These are phyloP conservation scores for Darevskia mixta DNA, from an alignment of 2,797 vertebrate genomes.

Conservation along the genomic window DNA sequence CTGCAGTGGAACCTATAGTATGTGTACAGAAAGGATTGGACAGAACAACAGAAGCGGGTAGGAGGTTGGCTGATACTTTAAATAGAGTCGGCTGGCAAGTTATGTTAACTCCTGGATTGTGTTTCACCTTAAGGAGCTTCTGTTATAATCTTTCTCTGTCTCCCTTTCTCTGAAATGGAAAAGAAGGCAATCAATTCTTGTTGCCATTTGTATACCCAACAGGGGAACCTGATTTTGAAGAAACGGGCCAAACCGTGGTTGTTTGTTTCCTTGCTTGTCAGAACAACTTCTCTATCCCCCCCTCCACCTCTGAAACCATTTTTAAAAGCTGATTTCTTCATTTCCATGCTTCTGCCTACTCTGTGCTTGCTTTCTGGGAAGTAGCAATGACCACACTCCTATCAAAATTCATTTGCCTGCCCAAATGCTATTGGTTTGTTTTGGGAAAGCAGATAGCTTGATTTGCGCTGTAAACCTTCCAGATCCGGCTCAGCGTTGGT, in stretches of 20 bases:
- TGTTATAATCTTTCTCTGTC: slow-evolving; percentile 22
- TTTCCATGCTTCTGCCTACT: neutral
- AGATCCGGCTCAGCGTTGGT: too few relatives aligned
- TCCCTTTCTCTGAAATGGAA: slow-evolving; percentile 14
- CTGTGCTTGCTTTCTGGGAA: neutral
- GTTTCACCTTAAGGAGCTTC: slow-evolving; percentile 45
- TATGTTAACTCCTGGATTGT: slow-evolving; percentile 45
- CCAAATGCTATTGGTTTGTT: neutral
- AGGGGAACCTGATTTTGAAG: neutral
- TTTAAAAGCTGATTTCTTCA: neutral
- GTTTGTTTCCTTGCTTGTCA: neutral
- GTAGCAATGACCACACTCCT: neutral
- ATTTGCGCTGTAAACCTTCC: neutral
- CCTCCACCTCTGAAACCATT: rapidly evolving
- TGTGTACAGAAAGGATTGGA: slow-evolving; percentile 20
- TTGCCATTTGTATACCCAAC: rapidly evolving
- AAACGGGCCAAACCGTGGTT: neutral
- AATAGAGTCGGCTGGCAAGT: slow-evolving; percentile 42
- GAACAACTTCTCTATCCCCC: neutral
- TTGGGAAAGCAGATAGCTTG: neutral
- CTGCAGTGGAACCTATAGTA: slow-evolving; percentile 49
- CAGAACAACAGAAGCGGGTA: slow-evolving; percentile 40
- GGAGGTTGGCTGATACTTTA: slow-evolving; percentile 49
- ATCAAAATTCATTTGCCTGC: too few relatives aligned
- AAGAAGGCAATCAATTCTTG: slow-evolving; percentile 18